Conservation (phyloP, 2,113 vertebrate species). For the Serinus canaria region DNA sequence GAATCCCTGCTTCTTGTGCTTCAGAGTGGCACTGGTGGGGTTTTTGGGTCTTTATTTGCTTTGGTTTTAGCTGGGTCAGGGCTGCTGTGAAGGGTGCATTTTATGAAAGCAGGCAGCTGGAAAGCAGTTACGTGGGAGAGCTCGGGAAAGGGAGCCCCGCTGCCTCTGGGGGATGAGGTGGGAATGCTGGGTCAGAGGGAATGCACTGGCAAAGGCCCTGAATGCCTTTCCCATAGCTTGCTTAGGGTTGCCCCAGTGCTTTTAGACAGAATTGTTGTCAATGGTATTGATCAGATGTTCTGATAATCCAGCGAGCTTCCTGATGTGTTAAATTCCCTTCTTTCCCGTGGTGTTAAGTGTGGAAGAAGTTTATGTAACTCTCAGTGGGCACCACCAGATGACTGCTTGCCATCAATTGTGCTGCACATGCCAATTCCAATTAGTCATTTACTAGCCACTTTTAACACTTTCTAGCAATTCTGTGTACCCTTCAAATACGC, state of each 20-base stretch:
- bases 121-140: constrained; percentile 77
- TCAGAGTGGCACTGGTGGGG: constrained; percentile 26
- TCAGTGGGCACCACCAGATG: constrained; percentile 44
- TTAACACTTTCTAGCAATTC: constrained; percentile 33
- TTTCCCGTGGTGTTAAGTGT: constrained; percentile 68
- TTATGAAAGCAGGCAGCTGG: constrained; percentile 67
- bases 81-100: constrained; percentile 38
- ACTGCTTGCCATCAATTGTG: constrained; percentile 5
- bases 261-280: constrained; percentile 85
- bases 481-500: background rate
- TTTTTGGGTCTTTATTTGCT: background rate
- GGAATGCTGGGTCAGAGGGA: constrained; percentile 80
- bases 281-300: constrained; percentile 88
- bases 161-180: constrained; percentile 63
- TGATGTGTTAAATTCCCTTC: constrained; percentile 81
- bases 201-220: constrained; percentile 61
- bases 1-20: constrained; percentile 7
- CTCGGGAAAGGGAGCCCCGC: constrained; percentile 69
- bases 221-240: constrained; percentile 49
- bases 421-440: constrained; percentile 65
- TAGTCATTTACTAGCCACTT: constrained; percentile 6
- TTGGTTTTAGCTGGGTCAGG: constrained; percentile 27
- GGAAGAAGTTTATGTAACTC: constrained; percentile 55
- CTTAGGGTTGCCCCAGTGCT: constrained; percentile 69
- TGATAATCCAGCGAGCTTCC: constrained; percentile 82